Conservation (phyloP, 2,888 invertebrate species). For the Lottia scabra region DNA sequence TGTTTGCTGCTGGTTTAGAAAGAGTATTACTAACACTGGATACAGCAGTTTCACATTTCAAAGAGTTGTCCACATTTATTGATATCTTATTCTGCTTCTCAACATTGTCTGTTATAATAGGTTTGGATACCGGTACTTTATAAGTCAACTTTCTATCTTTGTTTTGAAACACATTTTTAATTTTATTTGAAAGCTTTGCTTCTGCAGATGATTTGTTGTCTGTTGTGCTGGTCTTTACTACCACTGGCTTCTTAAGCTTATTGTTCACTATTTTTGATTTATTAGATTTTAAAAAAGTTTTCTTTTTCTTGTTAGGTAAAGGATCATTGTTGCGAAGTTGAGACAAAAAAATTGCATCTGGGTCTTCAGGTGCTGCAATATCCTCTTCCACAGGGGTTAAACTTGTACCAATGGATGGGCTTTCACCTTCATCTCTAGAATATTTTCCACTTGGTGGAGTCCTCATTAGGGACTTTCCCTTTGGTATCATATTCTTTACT, state of each 20-base stretch:
- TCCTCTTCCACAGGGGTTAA: background rate
- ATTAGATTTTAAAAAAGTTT: background rate
- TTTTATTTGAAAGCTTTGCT: no score
- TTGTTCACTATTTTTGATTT: background rate
- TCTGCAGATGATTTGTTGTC: no score
- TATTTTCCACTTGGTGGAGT: slow-evolving; percentile 1
- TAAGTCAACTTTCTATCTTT: background rate
- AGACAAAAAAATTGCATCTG: background rate
- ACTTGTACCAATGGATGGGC: background rate
- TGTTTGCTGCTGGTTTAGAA: background rate
- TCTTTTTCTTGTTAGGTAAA: background rate
- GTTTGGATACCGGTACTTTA: background rate
- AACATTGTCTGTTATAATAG: background rate
- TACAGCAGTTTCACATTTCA: no score
- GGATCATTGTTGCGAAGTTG: background rate
- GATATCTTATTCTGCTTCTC: background rate
- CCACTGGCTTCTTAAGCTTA: background rate
- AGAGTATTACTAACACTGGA: no score
- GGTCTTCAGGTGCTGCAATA: background rate
- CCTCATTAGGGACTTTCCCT: background rate
- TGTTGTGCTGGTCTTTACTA: no score
- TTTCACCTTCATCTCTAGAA: background rate
- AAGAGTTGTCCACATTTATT: no score
- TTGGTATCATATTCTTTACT: background rate
- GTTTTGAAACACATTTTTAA: no score